Conservation (phyloP, 2,113 vertebrate genomes). For the Phyllostomus discolor region DNA sequence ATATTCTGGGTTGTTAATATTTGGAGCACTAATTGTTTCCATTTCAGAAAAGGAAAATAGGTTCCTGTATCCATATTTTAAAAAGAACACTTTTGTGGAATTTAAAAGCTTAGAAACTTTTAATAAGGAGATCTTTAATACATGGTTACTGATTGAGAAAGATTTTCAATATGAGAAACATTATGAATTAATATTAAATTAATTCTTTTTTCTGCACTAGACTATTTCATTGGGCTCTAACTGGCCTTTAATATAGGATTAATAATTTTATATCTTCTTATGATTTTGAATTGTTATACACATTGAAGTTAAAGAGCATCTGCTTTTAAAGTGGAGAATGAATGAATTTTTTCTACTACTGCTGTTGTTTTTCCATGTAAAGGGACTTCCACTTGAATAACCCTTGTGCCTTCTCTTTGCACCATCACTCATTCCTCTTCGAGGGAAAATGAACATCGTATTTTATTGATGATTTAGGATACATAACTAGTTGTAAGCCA, state of each 20-base stretch:
- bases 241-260: neutral
- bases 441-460: neutral
- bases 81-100: neutral
- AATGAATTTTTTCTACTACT: neutral
- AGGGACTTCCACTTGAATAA: neutral
- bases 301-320: neutral
- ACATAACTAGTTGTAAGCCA: neutral
- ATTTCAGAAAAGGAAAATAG: neutral
- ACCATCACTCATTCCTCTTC: neutral
- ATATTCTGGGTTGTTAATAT: neutral
- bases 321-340: neutral
- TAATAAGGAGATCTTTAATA: neutral
- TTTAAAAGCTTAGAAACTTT: neutral
- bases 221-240: neutral
- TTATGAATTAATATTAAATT: neutral
- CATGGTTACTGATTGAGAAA: neutral
- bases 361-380: neutral
- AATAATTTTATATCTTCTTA: neutral
- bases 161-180: neutral
- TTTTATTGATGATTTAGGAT: neutral
- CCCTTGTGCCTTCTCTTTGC: neutral
- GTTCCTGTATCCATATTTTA: neutral
- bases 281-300: neutral
- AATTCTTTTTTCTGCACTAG: neutral
- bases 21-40: neutral